Evolutionary conservation across 1,140 invertebrate species (phyloP).

Genomic region (Pseudomyrmex gracilis): DNA sequence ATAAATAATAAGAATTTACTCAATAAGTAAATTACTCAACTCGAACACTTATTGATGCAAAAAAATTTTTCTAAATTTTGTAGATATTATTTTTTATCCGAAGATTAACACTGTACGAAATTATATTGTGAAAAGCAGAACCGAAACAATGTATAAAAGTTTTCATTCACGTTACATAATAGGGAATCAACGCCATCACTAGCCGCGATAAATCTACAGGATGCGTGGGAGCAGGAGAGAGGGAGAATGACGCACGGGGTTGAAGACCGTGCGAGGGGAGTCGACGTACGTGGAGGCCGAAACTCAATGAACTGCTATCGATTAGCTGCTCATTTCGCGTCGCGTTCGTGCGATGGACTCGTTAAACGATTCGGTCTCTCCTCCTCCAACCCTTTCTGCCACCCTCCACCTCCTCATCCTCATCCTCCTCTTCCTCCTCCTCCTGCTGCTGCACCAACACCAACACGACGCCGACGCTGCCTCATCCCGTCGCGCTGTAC

Average conservation of each 20-base stretch:
- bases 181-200: conserved; percentile 43
- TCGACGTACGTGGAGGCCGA: conserved; percentile 72
- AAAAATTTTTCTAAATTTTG: too few species aligned
- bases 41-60: too few species aligned
- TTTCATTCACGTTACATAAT: too few species aligned
- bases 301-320: conserved; percentile 84
- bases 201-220: conserved; percentile 69
- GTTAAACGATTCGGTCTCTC: conserved; percentile 67
- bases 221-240: background rate
- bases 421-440: conserved; percentile 20
- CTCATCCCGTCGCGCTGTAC: conserved; percentile 43
- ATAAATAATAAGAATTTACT: background rate
- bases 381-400: conserved; percentile 19
- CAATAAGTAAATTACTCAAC: too few species aligned
- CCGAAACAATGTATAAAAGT: too few species aligned
- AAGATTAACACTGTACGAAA: too few species aligned
- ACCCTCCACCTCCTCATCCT: conserved; percentile 50
- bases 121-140: too few species aligned
- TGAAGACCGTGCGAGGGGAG: conserved; percentile 50
- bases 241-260: conserved; percentile 58
- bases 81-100: too few species aligned
- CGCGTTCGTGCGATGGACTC: conserved; percentile 73
- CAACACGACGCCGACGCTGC: conserved; percentile 18
- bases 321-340: conserved; percentile 82
- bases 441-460: conserved; percentile 35